phyloP scores from a whole-genome alignment of 2,888 invertebrate genomes.

The Crepidodera aurea region DNA sequence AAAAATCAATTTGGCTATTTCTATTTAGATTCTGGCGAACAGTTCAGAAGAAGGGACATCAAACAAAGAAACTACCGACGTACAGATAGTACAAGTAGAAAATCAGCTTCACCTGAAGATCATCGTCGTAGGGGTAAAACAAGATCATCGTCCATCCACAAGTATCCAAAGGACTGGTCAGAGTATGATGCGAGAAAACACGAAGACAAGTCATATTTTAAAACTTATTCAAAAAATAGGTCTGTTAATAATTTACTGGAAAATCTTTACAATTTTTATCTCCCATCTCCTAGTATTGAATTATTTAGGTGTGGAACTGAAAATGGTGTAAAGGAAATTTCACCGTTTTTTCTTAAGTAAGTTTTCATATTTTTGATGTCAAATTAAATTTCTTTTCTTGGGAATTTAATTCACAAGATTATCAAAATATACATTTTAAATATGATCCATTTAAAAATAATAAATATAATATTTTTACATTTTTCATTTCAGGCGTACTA shows the following conservation, averaged over 20 bases:
- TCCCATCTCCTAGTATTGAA: constrained; percentile 48
- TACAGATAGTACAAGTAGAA: constrained; percentile 30
- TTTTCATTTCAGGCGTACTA: constrained; percentile 52
- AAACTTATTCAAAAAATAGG: constrained; percentile 26
- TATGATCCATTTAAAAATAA: constrained; percentile 17
- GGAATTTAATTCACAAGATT: too few relatives aligned
- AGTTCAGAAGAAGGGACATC: constrained; percentile 47
- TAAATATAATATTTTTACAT: too few relatives aligned
- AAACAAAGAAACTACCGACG: constrained; percentile 48
- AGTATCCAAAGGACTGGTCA: constrained; percentile 50
- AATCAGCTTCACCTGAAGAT: constrained; percentile 38
- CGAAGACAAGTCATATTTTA: constrained; percentile 40
- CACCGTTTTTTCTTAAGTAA: constrained; percentile 53
- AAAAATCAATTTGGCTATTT: too few relatives aligned
- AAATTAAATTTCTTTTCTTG: too few relatives aligned
- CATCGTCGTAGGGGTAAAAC: constrained; percentile 2
- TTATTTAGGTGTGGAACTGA: constrained; percentile 44
- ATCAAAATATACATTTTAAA: too few relatives aligned
- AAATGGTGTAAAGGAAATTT: constrained; percentile 47
- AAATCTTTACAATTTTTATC: constrained; percentile 46
- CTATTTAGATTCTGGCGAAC: constrained; percentile 32
- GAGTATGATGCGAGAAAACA: constrained; percentile 45
- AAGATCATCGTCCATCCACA: constrained; percentile 32
- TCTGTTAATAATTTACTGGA: constrained; percentile 34
- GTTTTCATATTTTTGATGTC: constrained; percentile 3